Evolutionary conservation across 2,113 vertebrate species (phyloP).

Genomic region (Heterocephalus glaber): DNA sequence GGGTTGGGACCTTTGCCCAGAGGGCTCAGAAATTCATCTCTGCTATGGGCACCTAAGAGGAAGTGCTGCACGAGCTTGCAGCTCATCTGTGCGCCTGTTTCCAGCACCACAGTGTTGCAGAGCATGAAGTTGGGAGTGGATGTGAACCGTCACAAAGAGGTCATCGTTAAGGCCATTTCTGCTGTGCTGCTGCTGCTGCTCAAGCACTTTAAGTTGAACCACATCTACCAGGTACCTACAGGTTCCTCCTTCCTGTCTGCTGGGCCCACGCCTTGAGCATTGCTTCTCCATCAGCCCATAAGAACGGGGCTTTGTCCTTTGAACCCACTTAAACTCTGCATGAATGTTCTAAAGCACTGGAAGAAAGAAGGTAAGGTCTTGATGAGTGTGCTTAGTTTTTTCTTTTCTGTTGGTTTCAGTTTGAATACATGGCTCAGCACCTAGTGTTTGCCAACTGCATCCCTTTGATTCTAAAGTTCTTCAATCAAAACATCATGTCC

Average conservation of each 20-base stretch:
- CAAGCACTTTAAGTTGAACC: conserved; percentile 98
- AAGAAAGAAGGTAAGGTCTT: not conserved
- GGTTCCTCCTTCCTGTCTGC: not conserved
- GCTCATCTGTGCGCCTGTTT: conserved; percentile 42
- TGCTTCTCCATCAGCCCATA: not conserved
- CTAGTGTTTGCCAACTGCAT: conserved; percentile 99
- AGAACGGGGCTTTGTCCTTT: not conserved
- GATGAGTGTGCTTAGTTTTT: not conserved
- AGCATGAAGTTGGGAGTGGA: conserved; percentile 99
- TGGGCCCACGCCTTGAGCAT: not conserved
- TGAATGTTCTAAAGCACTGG: not conserved
- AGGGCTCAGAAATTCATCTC: not conserved
- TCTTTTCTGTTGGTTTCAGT: conserved; percentile 84
- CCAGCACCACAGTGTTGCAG: conserved; percentile 96
- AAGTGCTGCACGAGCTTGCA: rapidly evolving
- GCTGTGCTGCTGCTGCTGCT: conserved; percentile 95
- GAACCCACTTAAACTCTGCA: not conserved
- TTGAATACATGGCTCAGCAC: conserved; percentile 99
- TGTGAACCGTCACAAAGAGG: conserved; percentile 98
- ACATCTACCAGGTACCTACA: conserved; percentile 93
- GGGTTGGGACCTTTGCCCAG: not conserved
- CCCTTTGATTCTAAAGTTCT: conserved; percentile 98
- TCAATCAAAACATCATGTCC: conserved; percentile 99
- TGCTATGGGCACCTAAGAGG: not conserved
- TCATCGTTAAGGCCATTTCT: conserved; percentile 98